Evolutionary conservation across 2,888 invertebrate genomes (phyloP).

Genomic region (Troides oblongomaculatus): DNA sequence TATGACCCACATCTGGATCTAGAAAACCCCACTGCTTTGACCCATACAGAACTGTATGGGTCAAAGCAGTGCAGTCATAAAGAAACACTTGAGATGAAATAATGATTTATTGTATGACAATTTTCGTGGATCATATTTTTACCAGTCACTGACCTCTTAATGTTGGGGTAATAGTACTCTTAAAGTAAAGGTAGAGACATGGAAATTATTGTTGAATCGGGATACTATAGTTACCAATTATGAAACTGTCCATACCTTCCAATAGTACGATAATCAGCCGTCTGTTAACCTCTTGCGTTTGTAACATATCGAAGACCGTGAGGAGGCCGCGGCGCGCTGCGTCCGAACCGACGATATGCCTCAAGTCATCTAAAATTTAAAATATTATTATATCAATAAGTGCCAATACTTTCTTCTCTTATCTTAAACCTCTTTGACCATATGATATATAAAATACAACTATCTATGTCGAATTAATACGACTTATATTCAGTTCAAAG

Average conservation of each 20-base stretch:
- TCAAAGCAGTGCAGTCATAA: no score
- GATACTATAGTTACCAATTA: no score
- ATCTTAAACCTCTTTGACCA: neutral
- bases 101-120: no score
- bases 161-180: no score
- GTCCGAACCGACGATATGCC: conserved; percentile 93
- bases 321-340: conserved; percentile 90
- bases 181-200: no score
- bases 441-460: neutral
- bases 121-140: no score
- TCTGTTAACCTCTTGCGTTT: conserved; percentile 91
- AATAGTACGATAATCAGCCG: conserved; percentile 90
- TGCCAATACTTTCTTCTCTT: neutral
- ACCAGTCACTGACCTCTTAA: no score
- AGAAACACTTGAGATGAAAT: no score
- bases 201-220: no score
- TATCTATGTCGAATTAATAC: neutral
- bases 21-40: no score
- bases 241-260: conserved; percentile 80
- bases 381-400: neutral
- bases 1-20: no score
- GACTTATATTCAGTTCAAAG: neutral
- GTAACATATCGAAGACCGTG: conserved; percentile 92
- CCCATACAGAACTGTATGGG: no score
- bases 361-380: conserved; percentile 86